Conservation (phyloP, 1,140 invertebrate species). For the Anagrus nilaparvatae region DNA sequence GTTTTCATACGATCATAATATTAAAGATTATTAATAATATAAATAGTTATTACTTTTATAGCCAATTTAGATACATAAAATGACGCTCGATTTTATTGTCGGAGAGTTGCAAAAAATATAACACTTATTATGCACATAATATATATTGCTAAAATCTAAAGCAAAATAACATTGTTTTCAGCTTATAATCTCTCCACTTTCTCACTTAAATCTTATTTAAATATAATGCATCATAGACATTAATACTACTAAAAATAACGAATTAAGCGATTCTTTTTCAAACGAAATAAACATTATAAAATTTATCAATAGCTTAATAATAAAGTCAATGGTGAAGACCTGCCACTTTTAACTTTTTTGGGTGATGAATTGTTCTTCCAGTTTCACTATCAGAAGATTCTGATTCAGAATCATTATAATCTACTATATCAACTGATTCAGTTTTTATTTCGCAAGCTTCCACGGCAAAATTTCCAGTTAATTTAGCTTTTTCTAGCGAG, state of each 20-base stretch:
- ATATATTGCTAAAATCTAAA: too few relatives aligned
- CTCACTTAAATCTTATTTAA: too few relatives aligned
- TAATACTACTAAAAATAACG: conserved; percentile 6
- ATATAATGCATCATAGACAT: too few relatives aligned
- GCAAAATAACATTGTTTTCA: too few relatives aligned
- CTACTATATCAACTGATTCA: conserved; percentile 32
- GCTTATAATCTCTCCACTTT: too few relatives aligned
- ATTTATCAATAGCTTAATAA: conserved; percentile 4
- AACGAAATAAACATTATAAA: conserved; percentile 14
- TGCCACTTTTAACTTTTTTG: conserved; percentile 42
- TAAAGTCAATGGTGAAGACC: conserved; percentile 32
- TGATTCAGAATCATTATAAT: conserved; percentile 42
- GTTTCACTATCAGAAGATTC: conserved; percentile 46
- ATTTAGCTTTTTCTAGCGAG: conserved; percentile 59
- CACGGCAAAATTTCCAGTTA: conserved; percentile 52
- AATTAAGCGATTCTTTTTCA: conserved; percentile 18
- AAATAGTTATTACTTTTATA: too few relatives aligned
- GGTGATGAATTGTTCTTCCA: conserved; percentile 35
- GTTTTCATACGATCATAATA: too few relatives aligned
- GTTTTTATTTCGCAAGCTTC: conserved; percentile 43
- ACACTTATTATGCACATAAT: too few relatives aligned
- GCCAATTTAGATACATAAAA: too few relatives aligned
- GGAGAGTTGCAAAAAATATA: too few relatives aligned
- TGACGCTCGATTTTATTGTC: too few relatives aligned
- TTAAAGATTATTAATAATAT: too few relatives aligned